Conservation (phyloP, 1,140 invertebrate genomes). For the Thaumetopoea pityocampa region DNA sequence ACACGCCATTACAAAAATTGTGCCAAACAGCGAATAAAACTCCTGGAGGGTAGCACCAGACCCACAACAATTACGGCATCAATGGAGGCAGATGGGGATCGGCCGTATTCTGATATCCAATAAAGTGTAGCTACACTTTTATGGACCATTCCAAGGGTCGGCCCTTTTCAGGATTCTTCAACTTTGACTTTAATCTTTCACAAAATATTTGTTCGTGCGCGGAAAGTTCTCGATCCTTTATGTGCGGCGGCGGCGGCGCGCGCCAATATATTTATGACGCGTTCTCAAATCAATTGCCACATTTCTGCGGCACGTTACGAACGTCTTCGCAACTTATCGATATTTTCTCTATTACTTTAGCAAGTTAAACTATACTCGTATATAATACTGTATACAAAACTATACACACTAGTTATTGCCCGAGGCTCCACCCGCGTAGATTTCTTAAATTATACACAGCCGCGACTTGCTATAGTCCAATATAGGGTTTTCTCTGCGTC, state of each 20-base stretch:
- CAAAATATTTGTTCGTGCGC: constrained; percentile 49
- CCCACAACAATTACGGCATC: too few species aligned
- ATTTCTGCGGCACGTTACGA: not conserved
- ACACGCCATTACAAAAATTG: constrained; percentile 7
- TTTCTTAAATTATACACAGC: too few species aligned
- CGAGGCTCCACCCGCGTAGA: too few species aligned
- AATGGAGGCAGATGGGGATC: constrained; percentile 35
- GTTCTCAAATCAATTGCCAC: not conserved
- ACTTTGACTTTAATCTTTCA: constrained; percentile 56
- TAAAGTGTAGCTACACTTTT: constrained; percentile 56
- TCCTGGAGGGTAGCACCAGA: too few species aligned
- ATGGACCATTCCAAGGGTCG: constrained; percentile 50
- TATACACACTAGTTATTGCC: too few species aligned
- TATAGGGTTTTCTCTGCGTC: too few species aligned
- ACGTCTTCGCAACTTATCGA: too few species aligned
- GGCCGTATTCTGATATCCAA: constrained; percentile 47
- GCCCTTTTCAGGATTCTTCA: constrained; percentile 45
- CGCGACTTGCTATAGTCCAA: too few species aligned
- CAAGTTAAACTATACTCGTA: too few species aligned
- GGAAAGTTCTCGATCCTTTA: constrained; percentile 30
- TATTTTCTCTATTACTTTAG: too few species aligned
- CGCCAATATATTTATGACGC: constrained; percentile 1
- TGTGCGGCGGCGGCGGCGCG: too few species aligned
- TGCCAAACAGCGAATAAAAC: constrained; percentile 2
- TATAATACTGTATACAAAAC: too few species aligned